Conservation (phyloP, 1,140 invertebrate genomes). For the Neuroterus valhalla region DNA sequence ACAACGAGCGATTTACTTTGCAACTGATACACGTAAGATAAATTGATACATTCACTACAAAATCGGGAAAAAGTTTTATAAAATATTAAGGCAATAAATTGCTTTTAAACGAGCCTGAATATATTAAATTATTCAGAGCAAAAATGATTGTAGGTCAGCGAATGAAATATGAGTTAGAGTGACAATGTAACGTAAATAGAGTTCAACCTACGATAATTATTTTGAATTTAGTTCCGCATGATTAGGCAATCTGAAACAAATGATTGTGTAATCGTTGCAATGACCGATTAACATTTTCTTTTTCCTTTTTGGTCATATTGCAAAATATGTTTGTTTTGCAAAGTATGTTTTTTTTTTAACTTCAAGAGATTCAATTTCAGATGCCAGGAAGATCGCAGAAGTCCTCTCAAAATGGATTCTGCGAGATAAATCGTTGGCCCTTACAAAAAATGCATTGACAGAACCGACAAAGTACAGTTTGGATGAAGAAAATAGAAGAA, state of each 20-base stretch:
- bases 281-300: not conserved
- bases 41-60: not conserved
- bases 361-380: slow-evolving; percentile 50
- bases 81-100: too few species aligned
- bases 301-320: not conserved
- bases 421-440: slow-evolving; percentile 65
- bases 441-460: slow-evolving; percentile 67
- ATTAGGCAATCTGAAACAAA: not conserved
- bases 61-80: too few species aligned
- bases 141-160: not conserved
- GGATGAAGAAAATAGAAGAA: slow-evolving; percentile 69
- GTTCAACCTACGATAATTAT: slow-evolving; percentile 33
- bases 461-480: slow-evolving; percentile 68
- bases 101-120: too few species aligned
- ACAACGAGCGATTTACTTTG: slow-evolving; percentile 72
- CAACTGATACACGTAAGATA: slow-evolving; percentile 63
- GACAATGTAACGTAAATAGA: not conserved
- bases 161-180: slow-evolving; percentile 4
- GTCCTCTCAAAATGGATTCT: slow-evolving; percentile 70
- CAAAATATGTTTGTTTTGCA: not conserved
- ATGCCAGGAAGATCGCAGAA: slow-evolving; percentile 57
- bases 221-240: not conserved
- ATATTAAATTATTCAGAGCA: not conserved
- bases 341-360: not conserved
- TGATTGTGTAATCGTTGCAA: not conserved